Evolutionary conservation across 1,140 invertebrate species (phyloP).

Genomic region (Scaptomyza montana): DNA sequence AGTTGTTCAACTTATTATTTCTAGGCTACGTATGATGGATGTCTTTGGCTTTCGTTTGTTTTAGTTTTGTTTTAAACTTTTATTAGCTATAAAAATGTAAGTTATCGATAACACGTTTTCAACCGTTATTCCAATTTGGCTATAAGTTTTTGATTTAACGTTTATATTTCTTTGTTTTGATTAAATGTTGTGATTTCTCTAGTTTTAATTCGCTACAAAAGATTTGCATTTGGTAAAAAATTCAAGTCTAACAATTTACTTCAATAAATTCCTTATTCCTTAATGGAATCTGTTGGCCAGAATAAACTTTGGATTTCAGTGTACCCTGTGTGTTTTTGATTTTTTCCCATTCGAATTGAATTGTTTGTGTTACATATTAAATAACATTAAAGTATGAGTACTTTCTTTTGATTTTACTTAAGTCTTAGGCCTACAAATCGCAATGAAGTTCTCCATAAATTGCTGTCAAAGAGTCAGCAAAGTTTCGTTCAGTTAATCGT

Average conservation of each 20-base stretch:
- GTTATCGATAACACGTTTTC: constrained; percentile 63
- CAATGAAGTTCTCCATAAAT: constrained; percentile 8
- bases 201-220: constrained; percentile 70
- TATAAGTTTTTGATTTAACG: constrained; percentile 74
- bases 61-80: constrained; percentile 55
- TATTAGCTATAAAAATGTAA: constrained; percentile 61
- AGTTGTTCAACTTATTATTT: constrained; percentile 61
- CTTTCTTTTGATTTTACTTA: neutral
- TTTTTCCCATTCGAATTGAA: constrained; percentile 13
- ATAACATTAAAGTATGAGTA: constrained; percentile 38
- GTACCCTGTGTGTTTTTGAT: constrained; percentile 37
- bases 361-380: constrained; percentile 41
- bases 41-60: constrained; percentile 71
- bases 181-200: constrained; percentile 52
- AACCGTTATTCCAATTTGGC: constrained; percentile 63
- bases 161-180: constrained; percentile 60
- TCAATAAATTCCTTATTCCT: constrained; percentile 75
- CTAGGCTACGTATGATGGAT: constrained; percentile 61
- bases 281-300: constrained; percentile 57
- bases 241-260: constrained; percentile 76
- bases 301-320: constrained; percentile 47
- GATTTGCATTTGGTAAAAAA: constrained; percentile 68
- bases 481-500: constrained; percentile 9
- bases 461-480: constrained; percentile 38
- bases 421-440: constrained; percentile 5